These are phyloP conservation scores for Belgica antarctica DNA, from an alignment of 2,888 invertebrate species.

Conservation along the genomic window DNA sequence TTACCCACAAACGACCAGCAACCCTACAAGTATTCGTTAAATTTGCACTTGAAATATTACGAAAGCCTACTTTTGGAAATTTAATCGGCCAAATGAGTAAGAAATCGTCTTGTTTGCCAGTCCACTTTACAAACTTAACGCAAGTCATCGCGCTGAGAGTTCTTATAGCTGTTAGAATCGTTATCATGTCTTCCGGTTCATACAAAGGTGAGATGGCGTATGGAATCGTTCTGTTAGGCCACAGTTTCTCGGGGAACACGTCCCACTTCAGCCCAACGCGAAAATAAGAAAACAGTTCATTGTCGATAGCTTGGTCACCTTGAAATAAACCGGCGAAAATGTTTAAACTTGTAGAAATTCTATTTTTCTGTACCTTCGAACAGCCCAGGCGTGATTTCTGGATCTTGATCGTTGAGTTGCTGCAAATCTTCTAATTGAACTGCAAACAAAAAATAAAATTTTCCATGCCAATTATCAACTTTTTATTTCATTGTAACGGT, in stretches of 20 bases:
- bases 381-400: constrained; percentile 65
- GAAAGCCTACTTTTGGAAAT: constrained; percentile 57
- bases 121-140: constrained; percentile 64
- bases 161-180: constrained; percentile 56
- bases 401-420: constrained; percentile 56
- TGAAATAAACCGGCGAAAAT: background rate
- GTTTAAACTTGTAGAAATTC: background rate
- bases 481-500: constrained; percentile 36
- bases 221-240: constrained; percentile 65
- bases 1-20: constrained; percentile 77
- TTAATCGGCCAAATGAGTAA: constrained; percentile 66
- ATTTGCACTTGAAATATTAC: background rate
- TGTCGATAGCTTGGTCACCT: constrained; percentile 62
- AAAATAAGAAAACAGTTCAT: constrained; percentile 61
- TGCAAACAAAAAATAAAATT: too few relatives aligned
- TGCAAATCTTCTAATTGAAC: constrained; percentile 13
- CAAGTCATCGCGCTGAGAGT: constrained; percentile 66
- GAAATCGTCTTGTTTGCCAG: constrained; percentile 63
- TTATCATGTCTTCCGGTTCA: constrained; percentile 59
- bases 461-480: background rate
- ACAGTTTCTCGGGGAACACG: constrained; percentile 63
- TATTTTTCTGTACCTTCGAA: constrained; percentile 59
- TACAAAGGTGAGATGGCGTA: constrained; percentile 65
- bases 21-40: constrained; percentile 51
- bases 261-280: constrained; percentile 65